These are phyloP conservation scores for Aselliscus stoliczkanus DNA, from an alignment of 2,797 vertebrate species.

Conservation along the genomic window DNA sequence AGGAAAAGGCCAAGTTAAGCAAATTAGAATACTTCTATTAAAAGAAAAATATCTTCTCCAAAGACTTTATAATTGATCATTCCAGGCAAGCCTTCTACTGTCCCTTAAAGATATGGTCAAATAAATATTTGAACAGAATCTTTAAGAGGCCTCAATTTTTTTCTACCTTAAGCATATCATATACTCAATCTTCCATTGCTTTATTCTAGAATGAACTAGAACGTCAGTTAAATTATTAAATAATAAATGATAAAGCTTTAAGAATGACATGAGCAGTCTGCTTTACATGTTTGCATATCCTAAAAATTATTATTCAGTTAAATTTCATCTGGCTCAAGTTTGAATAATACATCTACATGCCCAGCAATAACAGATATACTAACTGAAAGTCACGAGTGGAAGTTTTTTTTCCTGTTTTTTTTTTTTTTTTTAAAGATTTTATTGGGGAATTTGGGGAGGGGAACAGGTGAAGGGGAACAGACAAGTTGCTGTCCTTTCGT, in stretches of 20 bases:
- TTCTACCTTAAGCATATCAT: background rate
- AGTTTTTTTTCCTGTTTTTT: too few species aligned
- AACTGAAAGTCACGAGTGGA: background rate
- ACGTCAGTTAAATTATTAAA: background rate
- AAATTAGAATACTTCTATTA: background rate
- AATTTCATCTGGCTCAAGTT: background rate
- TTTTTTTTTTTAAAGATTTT: too few species aligned
- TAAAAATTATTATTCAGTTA: background rate
- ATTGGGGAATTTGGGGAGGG: too few species aligned
- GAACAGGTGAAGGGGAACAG: too few species aligned
- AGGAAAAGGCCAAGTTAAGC: background rate
- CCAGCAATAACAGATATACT: background rate
- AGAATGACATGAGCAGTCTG: background rate
- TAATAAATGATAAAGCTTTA: background rate
- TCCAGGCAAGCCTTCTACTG: background rate
- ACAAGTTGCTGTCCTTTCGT: too few species aligned
- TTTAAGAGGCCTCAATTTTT: background rate
- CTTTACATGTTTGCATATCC: background rate
- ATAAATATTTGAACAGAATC: background rate
- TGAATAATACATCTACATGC: background rate
- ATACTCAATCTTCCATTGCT: background rate
- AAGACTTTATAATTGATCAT: background rate
- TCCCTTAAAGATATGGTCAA: background rate
- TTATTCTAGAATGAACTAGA: background rate
- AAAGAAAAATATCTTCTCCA: background rate